phyloP scores from a whole-genome alignment of 2,888 invertebrate species.

The Conomelus anceps region DNA sequence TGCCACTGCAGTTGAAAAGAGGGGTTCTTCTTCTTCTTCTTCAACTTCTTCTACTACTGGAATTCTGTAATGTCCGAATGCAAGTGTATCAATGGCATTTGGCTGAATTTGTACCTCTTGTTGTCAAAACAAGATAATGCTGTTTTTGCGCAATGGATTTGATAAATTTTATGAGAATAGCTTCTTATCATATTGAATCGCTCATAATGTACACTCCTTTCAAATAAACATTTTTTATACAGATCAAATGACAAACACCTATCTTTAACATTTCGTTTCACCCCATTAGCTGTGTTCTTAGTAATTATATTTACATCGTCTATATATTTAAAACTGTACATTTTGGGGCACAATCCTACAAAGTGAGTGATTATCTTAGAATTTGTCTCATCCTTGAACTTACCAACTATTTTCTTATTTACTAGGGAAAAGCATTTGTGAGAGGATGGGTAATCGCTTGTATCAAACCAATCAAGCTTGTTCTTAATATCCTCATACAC shows the following conservation, averaged over 20 bases:
- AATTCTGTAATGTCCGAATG: too few species aligned
- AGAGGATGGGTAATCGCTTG: neutral
- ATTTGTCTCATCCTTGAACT: neutral
- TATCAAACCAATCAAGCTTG: neutral
- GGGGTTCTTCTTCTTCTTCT: too few species aligned
- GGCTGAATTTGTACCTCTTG: neutral
- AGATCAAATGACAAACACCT: neutral
- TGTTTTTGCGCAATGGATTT: neutral
- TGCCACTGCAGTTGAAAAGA: too few species aligned
- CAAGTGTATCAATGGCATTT: too few species aligned
- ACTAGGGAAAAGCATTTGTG: neutral
- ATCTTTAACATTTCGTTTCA: neutral
- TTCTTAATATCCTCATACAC: neutral
- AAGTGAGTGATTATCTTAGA: neutral
- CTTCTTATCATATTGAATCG: neutral
- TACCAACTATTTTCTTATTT: neutral
- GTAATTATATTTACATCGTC: neutral
- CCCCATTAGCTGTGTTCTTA: neutral
- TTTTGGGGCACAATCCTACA: neutral
- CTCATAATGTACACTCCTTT: neutral
- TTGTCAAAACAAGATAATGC: neutral
- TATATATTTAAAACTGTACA: neutral
- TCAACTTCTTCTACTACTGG: too few species aligned
- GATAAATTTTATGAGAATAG: neutral
- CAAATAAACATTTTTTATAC: neutral